Percentiles rank a stretch among this genome's conserved stretches.
phyloP scores from a whole-genome alignment of 1,140 invertebrate genomes.

The Calephelis nemesis region DNA sequence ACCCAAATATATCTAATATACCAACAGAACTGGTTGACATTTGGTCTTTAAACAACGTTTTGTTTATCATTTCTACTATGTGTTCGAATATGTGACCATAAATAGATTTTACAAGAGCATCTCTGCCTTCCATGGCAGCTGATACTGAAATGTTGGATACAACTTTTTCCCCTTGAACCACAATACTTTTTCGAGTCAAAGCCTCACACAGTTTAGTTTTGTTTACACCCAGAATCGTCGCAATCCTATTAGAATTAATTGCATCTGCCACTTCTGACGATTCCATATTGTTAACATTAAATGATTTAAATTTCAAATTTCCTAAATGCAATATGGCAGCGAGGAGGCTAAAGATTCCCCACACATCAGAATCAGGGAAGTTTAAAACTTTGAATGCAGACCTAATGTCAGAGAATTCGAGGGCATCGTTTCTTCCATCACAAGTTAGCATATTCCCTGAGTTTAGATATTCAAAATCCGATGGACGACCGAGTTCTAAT shows the following conservation, averaged over 20 bases:
- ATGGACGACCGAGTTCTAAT: conserved; percentile 86
- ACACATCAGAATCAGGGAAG: conserved; percentile 91
- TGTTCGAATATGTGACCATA: conserved; percentile 95
- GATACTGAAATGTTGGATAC: conserved; percentile 85
- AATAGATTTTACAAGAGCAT: conserved; percentile 95
- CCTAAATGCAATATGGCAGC: conserved; percentile 93
- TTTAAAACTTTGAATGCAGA: conserved; percentile 95
- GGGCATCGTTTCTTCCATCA: conserved; percentile 90
- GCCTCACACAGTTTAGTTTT: conserved; percentile 86
- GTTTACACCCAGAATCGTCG: conserved; percentile 85
- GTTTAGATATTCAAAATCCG: conserved; percentile 90
- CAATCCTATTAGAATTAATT: conserved; percentile 82
- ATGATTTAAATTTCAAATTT: conserved; percentile 92
- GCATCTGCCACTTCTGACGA: conserved; percentile 88
- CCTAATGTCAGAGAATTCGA: conserved; percentile 92
- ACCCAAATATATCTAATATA: conserved; percentile 97
- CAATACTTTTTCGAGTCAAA: conserved; percentile 92
- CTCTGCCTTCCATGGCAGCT: conserved; percentile 89
- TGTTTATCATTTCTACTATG: conserved; percentile 95
- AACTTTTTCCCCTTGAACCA: conserved; percentile 92
- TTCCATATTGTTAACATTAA: conserved; percentile 88
- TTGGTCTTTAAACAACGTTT: conserved; percentile 87
- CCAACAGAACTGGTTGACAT: conserved; percentile 87
- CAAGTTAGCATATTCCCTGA: conserved; percentile 86
- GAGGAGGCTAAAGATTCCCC: conserved; percentile 90